phyloP scores from a whole-genome alignment of 2,113 vertebrate species.

The Boulengeromyrus knoepffleri region DNA sequence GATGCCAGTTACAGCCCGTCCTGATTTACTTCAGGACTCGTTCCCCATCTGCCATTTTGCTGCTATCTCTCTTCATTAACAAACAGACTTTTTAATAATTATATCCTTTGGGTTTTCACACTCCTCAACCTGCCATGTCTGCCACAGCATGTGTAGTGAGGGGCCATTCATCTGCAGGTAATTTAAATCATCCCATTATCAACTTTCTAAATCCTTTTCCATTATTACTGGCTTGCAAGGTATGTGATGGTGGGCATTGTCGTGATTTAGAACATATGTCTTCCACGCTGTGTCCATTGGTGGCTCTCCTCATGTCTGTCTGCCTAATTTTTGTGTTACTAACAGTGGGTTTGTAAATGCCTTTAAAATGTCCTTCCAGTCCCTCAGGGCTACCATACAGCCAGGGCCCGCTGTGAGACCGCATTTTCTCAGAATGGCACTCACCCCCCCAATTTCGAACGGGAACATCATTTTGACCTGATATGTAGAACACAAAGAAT shows the following conservation, averaged over 20 bases:
- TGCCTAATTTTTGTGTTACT: neutral
- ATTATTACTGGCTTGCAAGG: neutral
- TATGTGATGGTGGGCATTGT: neutral
- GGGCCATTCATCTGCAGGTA: neutral
- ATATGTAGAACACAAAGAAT: neutral
- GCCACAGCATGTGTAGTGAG: neutral
- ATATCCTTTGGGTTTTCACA: neutral
- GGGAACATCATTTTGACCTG: neutral
- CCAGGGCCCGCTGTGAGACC: neutral
- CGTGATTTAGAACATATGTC: neutral
- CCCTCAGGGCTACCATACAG: neutral
- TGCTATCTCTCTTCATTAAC: slow-evolving; percentile 11
- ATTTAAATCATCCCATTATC: neutral
- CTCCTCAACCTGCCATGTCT: neutral
- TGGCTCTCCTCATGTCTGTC: neutral
- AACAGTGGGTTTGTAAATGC: neutral
- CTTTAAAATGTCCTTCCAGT: neutral
- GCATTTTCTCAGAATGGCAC: neutral
- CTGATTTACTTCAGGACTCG: slow-evolving; percentile 51
- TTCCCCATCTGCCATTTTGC: slow-evolving; percentile 25
- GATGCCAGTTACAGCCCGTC: slow-evolving; percentile 49
- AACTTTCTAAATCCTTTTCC: neutral
- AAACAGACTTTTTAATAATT: neutral
- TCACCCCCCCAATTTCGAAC: neutral
- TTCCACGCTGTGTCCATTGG: neutral